These are phyloP conservation scores for Epizoanthus ramosus DNA, from an alignment of 92 coral and sea anemone species.

Conservation along the genomic window DNA sequence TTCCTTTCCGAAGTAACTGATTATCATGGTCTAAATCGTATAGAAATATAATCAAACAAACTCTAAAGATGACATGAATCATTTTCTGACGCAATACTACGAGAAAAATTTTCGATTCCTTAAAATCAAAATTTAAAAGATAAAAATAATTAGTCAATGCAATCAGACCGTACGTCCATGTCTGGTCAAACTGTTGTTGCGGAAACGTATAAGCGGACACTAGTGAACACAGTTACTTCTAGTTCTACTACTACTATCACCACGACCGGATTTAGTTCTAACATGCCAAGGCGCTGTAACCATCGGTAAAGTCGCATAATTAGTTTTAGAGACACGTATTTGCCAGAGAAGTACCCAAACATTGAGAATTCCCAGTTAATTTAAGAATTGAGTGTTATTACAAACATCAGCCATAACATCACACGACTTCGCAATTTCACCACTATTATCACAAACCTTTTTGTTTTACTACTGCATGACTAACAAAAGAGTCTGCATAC, in stretches of 20 bases:
- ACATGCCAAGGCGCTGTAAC: not conserved
- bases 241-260: too few species aligned
- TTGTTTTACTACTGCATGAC: not conserved
- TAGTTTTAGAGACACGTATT: not conserved
- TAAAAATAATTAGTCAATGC: not conserved
- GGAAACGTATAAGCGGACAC: too few species aligned
- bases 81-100: not conserved
- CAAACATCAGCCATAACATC: not conserved
- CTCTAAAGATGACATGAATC: not conserved
- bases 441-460: not conserved
- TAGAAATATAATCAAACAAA: not conserved
- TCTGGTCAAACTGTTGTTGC: too few species aligned
- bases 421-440: not conserved
- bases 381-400: not conserved
- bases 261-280: not conserved
- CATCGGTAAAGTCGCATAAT: not conserved
- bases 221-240: too few species aligned
- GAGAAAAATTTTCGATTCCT: not conserved
- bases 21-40: not conserved
- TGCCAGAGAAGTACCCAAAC: constrained; percentile 13
- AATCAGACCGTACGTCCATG: not conserved
- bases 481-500: not conserved
- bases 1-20: not conserved
- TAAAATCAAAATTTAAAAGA: not conserved
- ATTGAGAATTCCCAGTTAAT: not conserved